Evolutionary conservation across 2,113 vertebrate species (phyloP).

Genomic region (Tyto alba): DNA sequence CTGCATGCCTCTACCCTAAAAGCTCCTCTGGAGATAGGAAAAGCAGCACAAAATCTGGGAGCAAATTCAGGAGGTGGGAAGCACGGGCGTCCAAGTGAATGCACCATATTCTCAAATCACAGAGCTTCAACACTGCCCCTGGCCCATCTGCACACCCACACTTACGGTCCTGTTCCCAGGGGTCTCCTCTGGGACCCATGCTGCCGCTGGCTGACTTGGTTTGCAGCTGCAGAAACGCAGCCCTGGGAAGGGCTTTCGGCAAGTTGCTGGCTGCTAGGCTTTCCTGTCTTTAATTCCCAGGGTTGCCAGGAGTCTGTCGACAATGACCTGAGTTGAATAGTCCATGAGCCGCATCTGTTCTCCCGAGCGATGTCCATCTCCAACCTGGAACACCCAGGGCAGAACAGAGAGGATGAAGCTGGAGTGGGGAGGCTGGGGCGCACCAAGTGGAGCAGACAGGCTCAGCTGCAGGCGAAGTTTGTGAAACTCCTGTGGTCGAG

Average conservation of each 20-base stretch:
- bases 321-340: neutral
- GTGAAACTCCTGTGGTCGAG: neutral
- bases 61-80: neutral
- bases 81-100: neutral
- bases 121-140: neutral
- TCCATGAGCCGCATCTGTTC: neutral
- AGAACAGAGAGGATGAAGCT: neutral
- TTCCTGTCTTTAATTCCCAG: neutral
- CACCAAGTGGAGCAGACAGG: neutral
- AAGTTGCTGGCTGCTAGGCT: neutral
- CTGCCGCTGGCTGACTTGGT: neutral
- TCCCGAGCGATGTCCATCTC: neutral
- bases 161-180: neutral
- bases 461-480: neutral
- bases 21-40: neutral
- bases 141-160: neutral
- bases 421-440: neutral
- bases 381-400: neutral
- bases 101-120: neutral
- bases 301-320: neutral
- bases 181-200: neutral
- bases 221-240: conserved; percentile 22
- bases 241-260: neutral
- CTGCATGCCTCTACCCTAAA: neutral
- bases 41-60: neutral